A percentile compares a stretch with the other conserved stretches of the same genome.
Evolutionary conservation across 1,140 invertebrate genomes (phyloP).

Genomic region (Drosophila neocordata): DNA sequence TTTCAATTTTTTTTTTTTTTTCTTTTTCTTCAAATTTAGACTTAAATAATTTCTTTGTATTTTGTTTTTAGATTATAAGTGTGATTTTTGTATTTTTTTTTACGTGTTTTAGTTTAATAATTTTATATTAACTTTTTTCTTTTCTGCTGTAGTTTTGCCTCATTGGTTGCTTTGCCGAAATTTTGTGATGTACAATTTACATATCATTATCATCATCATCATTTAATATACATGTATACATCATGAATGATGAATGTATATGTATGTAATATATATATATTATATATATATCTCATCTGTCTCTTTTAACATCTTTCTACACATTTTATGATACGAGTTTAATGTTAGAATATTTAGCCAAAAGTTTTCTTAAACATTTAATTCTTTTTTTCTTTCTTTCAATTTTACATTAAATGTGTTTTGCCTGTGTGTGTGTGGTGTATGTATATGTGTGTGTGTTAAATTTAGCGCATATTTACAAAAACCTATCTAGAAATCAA

Average conservation of each 20-base stretch:
- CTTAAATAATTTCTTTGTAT: conserved; percentile 81
- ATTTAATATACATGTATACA: background rate
- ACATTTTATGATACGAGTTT: conserved; percentile 55
- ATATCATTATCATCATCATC: conserved; percentile 54
- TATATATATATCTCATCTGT: conserved; percentile 15
- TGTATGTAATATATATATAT: background rate
- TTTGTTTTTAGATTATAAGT: conserved; percentile 64
- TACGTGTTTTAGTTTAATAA: conserved; percentile 4
- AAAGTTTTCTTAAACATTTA: conserved; percentile 57
- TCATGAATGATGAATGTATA: background rate
- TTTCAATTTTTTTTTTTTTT: conserved; percentile 19
- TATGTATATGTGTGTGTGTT: conserved; percentile 23
- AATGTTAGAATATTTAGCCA: conserved; percentile 61
- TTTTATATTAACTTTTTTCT: conserved; percentile 21
- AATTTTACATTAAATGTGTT: conserved; percentile 61
- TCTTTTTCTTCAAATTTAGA: conserved; percentile 63
- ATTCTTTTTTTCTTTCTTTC: conserved; percentile 42
- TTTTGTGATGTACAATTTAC: conserved; percentile 56
- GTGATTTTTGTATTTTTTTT: conserved; percentile 23
- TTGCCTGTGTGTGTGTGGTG: conserved; percentile 11
- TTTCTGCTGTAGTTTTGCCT: conserved; percentile 52
- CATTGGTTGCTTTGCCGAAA: conserved; percentile 80
- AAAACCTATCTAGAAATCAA: conserved; percentile 50
- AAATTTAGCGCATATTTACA: conserved; percentile 78
- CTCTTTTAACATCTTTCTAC: conserved; percentile 51